Evolutionary conservation across 2,888 invertebrate genomes (phyloP).

Genomic region (Chouioia cunea): DNA sequence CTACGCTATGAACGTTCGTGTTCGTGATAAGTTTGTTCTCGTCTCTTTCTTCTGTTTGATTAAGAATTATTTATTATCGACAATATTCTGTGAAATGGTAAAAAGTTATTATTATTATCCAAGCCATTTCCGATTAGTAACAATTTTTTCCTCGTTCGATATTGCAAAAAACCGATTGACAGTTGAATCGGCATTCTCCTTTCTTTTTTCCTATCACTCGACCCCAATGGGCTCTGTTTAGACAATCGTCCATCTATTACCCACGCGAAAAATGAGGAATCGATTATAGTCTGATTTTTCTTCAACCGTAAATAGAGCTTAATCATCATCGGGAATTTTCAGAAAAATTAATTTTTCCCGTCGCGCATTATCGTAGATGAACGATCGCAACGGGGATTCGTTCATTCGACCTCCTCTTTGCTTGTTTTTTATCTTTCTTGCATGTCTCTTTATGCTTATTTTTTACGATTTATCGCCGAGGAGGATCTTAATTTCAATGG

Average conservation of each 20-base stretch:
- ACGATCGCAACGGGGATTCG: slow-evolving; percentile 9
- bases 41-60: too few relatives aligned
- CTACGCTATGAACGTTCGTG: neutral
- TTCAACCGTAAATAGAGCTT: slow-evolving; percentile 37
- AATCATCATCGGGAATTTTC: slow-evolving; percentile 39
- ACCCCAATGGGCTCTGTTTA: slow-evolving; percentile 41
- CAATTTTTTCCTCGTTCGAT: too few relatives aligned
- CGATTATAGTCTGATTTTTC: neutral
- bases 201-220: slow-evolving; percentile 4
- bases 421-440: too few relatives aligned
- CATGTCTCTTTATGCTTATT: neutral
- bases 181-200: neutral
- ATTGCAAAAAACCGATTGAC: too few relatives aligned
- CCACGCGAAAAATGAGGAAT: too few relatives aligned
- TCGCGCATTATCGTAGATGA: slow-evolving; percentile 23
- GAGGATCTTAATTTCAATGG: slow-evolving; percentile 25
- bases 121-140: neutral
- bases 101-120: slow-evolving; percentile 12
- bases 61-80: neutral
- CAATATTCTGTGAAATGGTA: too few relatives aligned
- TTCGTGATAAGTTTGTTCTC: slow-evolving; percentile 5
- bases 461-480: neutral
- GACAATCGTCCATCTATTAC: slow-evolving; percentile 44
- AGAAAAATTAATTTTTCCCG: slow-evolving; percentile 39
- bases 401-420: neutral